Conservation (phyloP, 2,797 vertebrate species). For the Dermochelys coriacea region DNA sequence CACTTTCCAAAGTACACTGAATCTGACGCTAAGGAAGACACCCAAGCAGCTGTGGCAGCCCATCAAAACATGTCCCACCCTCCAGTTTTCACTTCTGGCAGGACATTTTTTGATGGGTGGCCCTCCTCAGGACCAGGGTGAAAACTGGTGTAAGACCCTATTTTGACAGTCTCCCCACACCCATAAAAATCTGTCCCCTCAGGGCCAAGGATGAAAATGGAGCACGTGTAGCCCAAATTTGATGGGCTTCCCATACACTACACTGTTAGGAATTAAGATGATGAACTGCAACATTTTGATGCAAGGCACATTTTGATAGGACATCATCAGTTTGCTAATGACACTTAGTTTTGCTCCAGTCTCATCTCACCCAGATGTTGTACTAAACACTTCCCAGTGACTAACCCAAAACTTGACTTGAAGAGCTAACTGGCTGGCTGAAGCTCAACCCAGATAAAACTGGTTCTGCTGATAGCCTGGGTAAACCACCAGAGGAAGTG, state of each 20-base stretch:
- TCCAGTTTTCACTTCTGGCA: neutral
- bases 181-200: neutral
- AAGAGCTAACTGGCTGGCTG: neutral
- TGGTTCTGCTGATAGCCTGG: neutral
- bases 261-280: neutral
- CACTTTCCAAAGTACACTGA: neutral
- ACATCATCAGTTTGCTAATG: fast-evolving
- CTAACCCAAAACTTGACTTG: fast-evolving
- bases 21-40: fast-evolving
- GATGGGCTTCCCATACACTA: neutral
- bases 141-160: neutral
- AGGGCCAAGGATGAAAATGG: neutral
- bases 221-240: neutral
- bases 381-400: fast-evolving
- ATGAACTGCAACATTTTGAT: neutral
- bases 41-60: no score
- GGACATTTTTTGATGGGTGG: neutral
- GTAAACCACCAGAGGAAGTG: neutral
- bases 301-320: neutral
- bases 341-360: fast-evolving
- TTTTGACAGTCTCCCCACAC: neutral
- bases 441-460: neutral
- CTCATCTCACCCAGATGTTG: fast-evolving
- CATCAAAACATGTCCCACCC: neutral
- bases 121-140: neutral